Base-by-base conservation (phyloP, 2,113 vertebrate species). In the Bufo bufo region DNA sequence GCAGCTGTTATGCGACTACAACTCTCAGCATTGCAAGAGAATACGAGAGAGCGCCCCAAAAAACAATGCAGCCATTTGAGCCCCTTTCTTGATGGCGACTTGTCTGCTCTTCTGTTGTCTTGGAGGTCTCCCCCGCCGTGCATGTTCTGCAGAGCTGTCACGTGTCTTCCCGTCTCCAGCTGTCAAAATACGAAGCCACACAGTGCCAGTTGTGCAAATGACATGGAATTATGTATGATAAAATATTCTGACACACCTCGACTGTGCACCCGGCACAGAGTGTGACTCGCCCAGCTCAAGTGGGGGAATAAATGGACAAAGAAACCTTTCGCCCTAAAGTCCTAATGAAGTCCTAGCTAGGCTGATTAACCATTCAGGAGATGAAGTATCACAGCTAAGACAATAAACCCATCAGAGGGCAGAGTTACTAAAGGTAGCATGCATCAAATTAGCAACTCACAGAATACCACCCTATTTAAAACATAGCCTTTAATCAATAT, bases 181-280 rank as follows among this genome's bases (percentile, higher is more conserved):
- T 81, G 79, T 81, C 79, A 63, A 45, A 43, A 33, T 47, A 59
- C 14, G 33, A 59, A 47, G 16, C 17, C 1, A 5, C 50, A 4
- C 77, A 6, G 79, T 10, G 11, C 45, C 17, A 61, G 16, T 43
- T 61, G 79, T 81, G 79, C 33, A 61, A 61, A 81, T 61, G 47
- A 10, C 1, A 16, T 12, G 23, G 54, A 59, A 14, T 59, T 80
- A 17, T 63, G 58, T 20, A 49, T n/a, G 58, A 9, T 82, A 63
- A 82, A 63, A 65, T 82, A 63, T 63, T 82, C 59, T 13, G 58
- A 10, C 80, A n/a, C 80, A 20, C 80, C 80, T 49, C 33, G 10
- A 66, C 33, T 33, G 33, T 33, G 33, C 33, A 33, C 33, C 33
- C 33, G 33, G 33, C 33, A 3, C 2, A 6, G 63, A 9, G 20